Evolutionary conservation across 2,797 vertebrate genomes (phyloP).

Genomic region (Cyprinella venusta): DNA sequence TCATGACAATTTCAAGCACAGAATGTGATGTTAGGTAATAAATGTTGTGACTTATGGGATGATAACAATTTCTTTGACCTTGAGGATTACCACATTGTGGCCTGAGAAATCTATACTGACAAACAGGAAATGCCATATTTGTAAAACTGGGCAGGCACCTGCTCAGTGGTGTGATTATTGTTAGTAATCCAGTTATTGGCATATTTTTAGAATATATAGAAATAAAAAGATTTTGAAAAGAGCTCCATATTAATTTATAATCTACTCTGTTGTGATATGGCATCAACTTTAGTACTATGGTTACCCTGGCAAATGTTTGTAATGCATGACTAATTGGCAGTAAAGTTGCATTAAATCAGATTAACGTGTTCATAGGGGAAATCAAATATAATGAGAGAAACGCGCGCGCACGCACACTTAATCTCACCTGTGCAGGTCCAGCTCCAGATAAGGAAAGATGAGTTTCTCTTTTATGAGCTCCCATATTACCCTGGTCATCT

Average conservation of each 20-base stretch:
- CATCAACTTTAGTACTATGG: neutral
- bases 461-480: conserved; percentile 97
- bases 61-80: conserved; percentile 6
- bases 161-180: neutral
- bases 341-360: neutral
- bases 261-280: neutral
- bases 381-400: conserved; percentile 24
- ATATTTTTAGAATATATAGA: neutral
- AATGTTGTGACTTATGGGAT: neutral
- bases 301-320: neutral
- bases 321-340: neutral
- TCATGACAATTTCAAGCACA: neutral
- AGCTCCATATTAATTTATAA: neutral
- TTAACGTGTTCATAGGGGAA: conserved; percentile 3
- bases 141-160: neutral
- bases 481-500: conserved; percentile 99
- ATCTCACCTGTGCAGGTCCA: conserved; percentile 94
- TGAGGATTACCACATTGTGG: neutral
- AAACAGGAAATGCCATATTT: neutral
- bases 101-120: neutral
- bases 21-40: neutral
- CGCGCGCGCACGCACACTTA: neutral
- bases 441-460: conserved; percentile 92
- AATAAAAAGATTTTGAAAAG: neutral
- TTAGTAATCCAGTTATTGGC: neutral